Evolutionary conservation across 37 sponge, comb jelly and placozoan species (phyloP).

Genomic region (Chondrilla cf. caribensis): DNA sequence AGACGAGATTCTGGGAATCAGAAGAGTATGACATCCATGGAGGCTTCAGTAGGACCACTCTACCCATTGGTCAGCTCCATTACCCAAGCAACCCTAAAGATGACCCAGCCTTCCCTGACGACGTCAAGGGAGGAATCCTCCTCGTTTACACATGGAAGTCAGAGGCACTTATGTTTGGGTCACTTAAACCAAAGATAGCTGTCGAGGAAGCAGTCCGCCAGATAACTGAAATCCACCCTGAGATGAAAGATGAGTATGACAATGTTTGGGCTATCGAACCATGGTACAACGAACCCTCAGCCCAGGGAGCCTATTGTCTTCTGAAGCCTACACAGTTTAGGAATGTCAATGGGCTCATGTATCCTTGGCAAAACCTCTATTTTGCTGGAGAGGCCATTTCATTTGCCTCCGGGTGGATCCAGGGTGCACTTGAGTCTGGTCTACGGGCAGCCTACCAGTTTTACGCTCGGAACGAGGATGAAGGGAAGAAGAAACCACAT

Average conservation of each 20-base stretch:
- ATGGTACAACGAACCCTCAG: constrained; percentile 41
- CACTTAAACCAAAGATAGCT: constrained; percentile 23
- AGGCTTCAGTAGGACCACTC: constrained; percentile 44
- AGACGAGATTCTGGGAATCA: constrained; percentile 48
- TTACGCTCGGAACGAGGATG: constrained; percentile 40
- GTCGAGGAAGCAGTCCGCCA: constrained; percentile 41
- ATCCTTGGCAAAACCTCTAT: constrained; percentile 38
- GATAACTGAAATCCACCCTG: constrained; percentile 45
- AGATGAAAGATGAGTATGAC: constrained; percentile 36
- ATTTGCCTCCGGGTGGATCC: constrained; percentile 60
- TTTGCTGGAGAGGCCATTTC: constrained; percentile 75
- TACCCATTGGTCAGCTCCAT: constrained; percentile 52
- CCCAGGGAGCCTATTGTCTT: constrained; percentile 45
- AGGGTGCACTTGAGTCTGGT: constrained; percentile 67
- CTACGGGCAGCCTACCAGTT: constrained; percentile 68
- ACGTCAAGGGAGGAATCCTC: constrained; percentile 41
- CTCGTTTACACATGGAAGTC: constrained; percentile 56
- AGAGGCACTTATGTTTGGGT: constrained; percentile 57
- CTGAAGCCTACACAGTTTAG: constrained; percentile 31
- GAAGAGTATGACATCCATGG: constrained; percentile 22
- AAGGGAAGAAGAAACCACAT: too few species aligned
- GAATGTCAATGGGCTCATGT: neutral
- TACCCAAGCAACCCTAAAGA: constrained; percentile 38
- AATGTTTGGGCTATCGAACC: constrained; percentile 36
- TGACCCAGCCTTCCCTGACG: too few species aligned